These are phyloP conservation scores for Paramormyrops kingsleyae DNA, from an alignment of 2,113 vertebrate species.

Conservation along the genomic window DNA sequence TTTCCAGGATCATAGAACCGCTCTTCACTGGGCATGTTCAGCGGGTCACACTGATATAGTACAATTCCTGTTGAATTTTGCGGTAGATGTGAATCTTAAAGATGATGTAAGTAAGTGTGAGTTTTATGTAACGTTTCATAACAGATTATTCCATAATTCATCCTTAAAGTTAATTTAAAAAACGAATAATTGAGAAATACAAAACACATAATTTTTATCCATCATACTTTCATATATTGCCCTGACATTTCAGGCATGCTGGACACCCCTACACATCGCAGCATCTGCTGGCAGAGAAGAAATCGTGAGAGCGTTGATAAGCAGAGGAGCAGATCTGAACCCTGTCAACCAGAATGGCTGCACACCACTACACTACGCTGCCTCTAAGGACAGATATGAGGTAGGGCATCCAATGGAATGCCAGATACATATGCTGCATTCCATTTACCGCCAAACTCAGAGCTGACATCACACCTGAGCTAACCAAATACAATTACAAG, in stretches of 20 bases:
- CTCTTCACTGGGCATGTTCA: constrained; percentile 92
- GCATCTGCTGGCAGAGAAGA: constrained; percentile 88
- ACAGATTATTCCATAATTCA: background rate
- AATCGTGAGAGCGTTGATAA: constrained; percentile 78
- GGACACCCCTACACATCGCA: constrained; percentile 91
- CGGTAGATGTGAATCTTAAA: constrained; percentile 76
- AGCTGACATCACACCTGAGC: background rate
- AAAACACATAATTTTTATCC: background rate
- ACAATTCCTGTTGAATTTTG: constrained; percentile 73
- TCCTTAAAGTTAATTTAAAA: background rate
- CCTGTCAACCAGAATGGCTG: constrained; percentile 89
- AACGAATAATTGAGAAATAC: background rate
- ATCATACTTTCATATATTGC: background rate
- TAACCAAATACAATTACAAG: background rate
- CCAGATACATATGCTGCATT: background rate
- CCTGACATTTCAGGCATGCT: constrained; percentile 64
- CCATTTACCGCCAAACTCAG: background rate
- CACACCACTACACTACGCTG: constrained; percentile 88
- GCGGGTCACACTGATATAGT: constrained; percentile 81
- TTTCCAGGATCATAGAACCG: constrained; percentile 75
- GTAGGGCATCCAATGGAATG: constrained; percentile 44
- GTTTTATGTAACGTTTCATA: background rate
- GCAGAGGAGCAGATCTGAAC: constrained; percentile 82
- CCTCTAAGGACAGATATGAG: constrained; percentile 89
- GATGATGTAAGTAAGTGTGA: constrained; percentile 76